Evolutionary conservation across 2,113 vertebrate species (phyloP).

Genomic region (Pelusios castaneus): DNA sequence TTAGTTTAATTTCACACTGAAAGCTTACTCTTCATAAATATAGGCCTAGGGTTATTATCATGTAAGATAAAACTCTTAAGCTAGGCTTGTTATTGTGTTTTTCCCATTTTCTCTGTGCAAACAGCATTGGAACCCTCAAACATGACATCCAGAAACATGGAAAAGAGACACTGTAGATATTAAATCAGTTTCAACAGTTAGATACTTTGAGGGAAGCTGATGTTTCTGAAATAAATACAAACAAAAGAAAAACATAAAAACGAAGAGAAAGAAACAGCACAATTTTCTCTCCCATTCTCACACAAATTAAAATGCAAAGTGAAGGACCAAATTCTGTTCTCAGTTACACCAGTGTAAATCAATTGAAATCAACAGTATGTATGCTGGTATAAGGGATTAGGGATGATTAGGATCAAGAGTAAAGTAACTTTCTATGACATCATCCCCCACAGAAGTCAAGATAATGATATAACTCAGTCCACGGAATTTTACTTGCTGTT

Average conservation of each 20-base stretch:
- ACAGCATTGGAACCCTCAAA: background rate
- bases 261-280: slow-evolving; percentile 52
- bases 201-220: background rate
- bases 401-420: background rate
- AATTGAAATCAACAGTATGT: slow-evolving; percentile 14
- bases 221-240: background rate
- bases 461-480: background rate
- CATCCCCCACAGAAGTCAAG: background rate
- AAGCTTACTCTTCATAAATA: slow-evolving; percentile 41
- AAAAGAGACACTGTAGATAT: background rate
- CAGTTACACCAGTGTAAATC: background rate
- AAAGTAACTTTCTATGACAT: background rate
- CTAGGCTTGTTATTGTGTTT: slow-evolving; percentile 20
- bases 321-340: background rate
- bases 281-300: background rate
- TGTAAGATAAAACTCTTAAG: background rate
- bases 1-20: slow-evolving; percentile 70
- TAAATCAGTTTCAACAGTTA: background rate
- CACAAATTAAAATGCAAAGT: slow-evolving; percentile 2
- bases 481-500: background rate
- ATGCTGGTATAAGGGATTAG: background rate
- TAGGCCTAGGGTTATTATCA: slow-evolving; percentile 44
- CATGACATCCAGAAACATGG: background rate
- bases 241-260: slow-evolving; percentile 1
- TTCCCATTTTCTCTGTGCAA: slow-evolving; percentile 12